Evolutionary conservation across 2,113 vertebrate genomes (phyloP), one percentile per base, ranked within the genome.

Genomic region (Stictonetta naevosa): DNA sequence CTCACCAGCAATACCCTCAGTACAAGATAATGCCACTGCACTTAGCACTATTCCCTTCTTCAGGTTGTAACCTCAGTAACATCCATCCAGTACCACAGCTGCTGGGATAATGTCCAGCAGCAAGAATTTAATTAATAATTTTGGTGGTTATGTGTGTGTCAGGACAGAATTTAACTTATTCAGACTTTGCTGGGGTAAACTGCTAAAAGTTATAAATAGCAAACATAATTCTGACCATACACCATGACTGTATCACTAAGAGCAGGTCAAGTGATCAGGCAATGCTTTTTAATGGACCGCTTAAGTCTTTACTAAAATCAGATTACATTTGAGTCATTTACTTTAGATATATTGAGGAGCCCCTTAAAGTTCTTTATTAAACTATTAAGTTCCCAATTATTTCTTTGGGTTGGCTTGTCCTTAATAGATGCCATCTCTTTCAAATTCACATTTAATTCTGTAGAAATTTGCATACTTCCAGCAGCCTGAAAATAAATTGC

Each of bases 401-500:
- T 74, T 95, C 79, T 90, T 92, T 69, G 78, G 66, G 53, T 83
- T 92, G 55, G n/a, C 87, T 91, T 93, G 88, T 91, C 89, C 83
- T 73, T 95, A 96, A 93, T 34, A 96, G 82, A 93, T 76, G 59
- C 31, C 68, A 13, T 86, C 97, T 92, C 76, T 97, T 96, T 95
- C 76, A 93, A 96, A 93, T 90, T 97, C 93, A 91, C 93, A 80
- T 96, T 96, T 96, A 93, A 94, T 96, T 97, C 95, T 96, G 84
- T 72, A 96, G 86, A 87, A 92, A 97, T 97, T 94, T 97, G 91
- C 73, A 93, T 96, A 96, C 80, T 97, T 97, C 83, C 88, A 94
- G 87, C 89, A 97, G 91, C 78, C 92, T 95, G 94, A 96, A 97
- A 96, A 97, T 92, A 97, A 97, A 97, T 86, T 97, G 95, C 91